Base-by-base conservation (phyloP, 1,140 invertebrate species). In the Vanessa atalanta region DNA sequence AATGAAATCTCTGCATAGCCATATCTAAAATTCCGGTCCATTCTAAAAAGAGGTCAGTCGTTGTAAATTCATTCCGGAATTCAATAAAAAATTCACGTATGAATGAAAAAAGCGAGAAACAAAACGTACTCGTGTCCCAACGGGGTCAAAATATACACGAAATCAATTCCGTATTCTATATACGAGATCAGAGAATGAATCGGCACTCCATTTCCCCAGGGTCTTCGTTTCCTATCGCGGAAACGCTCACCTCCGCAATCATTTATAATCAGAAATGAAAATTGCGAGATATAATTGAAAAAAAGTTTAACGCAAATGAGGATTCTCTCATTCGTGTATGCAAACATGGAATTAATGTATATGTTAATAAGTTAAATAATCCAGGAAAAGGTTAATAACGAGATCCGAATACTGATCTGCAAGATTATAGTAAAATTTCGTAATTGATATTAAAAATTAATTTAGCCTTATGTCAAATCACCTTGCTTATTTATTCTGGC, bases 231-330 rank as follows among this genome's bases (percentile, higher is more conserved):
- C 84, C 80, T 80, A 74, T 77, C 31, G 67, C 81, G 83, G 86
- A 88, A 84, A 79, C 75, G 79, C 77, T 82, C 79, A 83, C 81
- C 83, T 81, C 78, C 75, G 77, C 70, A 69, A 71, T 73, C 76
- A 61, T 78, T 80, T 77, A 79, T 83, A 83, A 80, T 84, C 79
- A 81, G 76, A 78, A 83, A 84, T 84, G 81, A 86, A 87, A 83
- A 84, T 83, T 83, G 76, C 69, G 68, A 63, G 50, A 61, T 20
- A 37, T 78, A 77, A 81, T 76, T 73, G 74, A 70, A 79, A 79
- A 71, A 69, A 26, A 50, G 20, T 14, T 14, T 12, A 26, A 67
- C 14, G 5, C 47, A 37, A 31, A 12, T 14, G 5, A 51, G 23
- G 23, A 7, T 37, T 12, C 14, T 61, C 7, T 50, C 48, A n/a